Evolutionary conservation across 1,140 invertebrate species (phyloP).

Genomic region (Drosophila nigrodunni): DNA sequence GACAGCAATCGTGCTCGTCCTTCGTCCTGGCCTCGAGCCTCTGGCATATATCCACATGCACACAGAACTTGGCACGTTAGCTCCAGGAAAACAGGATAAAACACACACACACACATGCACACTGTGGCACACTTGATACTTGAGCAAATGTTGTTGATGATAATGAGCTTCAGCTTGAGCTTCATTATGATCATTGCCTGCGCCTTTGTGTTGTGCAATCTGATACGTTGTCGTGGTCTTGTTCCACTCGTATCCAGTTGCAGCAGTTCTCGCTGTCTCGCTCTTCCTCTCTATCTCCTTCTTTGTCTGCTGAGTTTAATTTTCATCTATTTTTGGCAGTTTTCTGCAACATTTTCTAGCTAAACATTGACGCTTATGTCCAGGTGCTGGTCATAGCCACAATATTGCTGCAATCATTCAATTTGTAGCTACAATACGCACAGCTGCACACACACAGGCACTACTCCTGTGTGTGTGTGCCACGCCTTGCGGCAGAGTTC

Average conservation of each 20-base stretch:
- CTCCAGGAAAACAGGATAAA: conserved; percentile 8
- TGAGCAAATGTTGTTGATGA: conserved; percentile 46
- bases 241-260: conserved; percentile 68
- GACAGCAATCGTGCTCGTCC: conserved; percentile 24
- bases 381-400: conserved; percentile 44
- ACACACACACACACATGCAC: conserved; percentile 11
- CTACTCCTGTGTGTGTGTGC: conserved; percentile 1
- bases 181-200: conserved; percentile 44
- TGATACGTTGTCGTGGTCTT: conserved; percentile 69
- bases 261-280: conserved; percentile 31
- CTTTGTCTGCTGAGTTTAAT: background rate
- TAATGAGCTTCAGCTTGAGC: conserved; percentile 39
- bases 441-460: conserved; percentile 19
- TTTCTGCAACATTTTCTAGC: conserved; percentile 32
- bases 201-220: conserved; percentile 63
- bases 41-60: conserved; percentile 46
- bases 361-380: conserved; percentile 66
- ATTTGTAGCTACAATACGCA: conserved; percentile 56
- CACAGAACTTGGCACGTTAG: background rate
- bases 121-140: conserved; percentile 47
- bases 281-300: conserved; percentile 5
- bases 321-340: conserved; percentile 21
- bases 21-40: conserved; percentile 4
- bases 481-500: conserved; percentile 33
- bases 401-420: conserved; percentile 70